Percentiles rank a stretch among this genome's conserved stretches.
phyloP scores from a whole-genome alignment of 2,113 vertebrate species.

The Maccullochella peelii region DNA sequence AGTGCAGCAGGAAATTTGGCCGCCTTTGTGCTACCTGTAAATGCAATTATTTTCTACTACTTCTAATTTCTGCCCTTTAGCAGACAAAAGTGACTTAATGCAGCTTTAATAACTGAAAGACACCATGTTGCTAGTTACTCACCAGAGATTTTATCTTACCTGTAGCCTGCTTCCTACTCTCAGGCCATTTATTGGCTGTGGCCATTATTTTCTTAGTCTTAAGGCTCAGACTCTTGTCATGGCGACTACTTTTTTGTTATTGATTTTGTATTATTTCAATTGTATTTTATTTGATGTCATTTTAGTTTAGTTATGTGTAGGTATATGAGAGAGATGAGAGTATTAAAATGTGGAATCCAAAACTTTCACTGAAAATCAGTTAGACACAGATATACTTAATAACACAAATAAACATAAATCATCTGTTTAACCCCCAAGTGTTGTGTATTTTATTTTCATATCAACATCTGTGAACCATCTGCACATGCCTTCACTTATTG shows the following conservation, averaged over 20 bases:
- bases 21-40: constrained; percentile 15
- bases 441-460: too few species aligned
- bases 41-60: constrained; percentile 42
- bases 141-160: background rate
- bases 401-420: too few species aligned
- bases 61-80: constrained; percentile 12
- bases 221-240: too few species aligned
- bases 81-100: constrained; percentile 16
- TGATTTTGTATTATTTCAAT: background rate
- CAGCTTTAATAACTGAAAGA: constrained; percentile 33
- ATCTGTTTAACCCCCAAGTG: too few species aligned
- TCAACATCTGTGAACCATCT: background rate
- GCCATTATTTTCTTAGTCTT: background rate
- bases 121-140: background rate
- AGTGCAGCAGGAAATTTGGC: constrained; percentile 26
- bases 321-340: too few species aligned
- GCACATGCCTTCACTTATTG: background rate
- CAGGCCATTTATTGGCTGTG: background rate
- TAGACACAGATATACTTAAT: too few species aligned
- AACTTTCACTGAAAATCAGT: background rate
- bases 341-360: background rate
- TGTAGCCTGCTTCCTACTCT: background rate
- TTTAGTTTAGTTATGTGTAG: background rate
- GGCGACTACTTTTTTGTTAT: background rate
- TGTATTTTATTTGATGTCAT: background rate